Evolutionary conservation across 1,140 invertebrate genomes (phyloP), one percentile per base, ranked within the genome.

Genomic region (Sycophila sp.): DNA sequence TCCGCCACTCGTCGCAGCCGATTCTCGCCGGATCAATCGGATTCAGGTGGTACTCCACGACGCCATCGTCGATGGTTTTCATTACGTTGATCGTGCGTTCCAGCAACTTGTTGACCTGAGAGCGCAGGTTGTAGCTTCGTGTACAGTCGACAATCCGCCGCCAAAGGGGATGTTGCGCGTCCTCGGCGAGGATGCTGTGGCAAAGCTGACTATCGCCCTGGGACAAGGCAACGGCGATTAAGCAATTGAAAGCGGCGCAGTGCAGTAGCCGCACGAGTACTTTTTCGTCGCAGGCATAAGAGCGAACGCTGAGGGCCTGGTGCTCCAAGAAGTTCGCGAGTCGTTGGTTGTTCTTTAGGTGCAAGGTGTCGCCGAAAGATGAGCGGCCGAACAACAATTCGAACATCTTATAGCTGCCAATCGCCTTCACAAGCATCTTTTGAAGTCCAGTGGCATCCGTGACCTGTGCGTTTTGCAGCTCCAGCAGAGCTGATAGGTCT

Each of bases 181-280:
- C 77, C 36, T 86, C 80, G 22, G 67, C 66, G 40, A 85, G 83
- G 3, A 78, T 56, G 1, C 3, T 56, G 24, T 71, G 74, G 7
- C 77, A 17, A 26, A 82, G 83, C 15, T 22, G 10, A 2, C 77
- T 62, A 0, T 81, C 68, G 17, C 77, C 80, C 60, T 84, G 83
- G 22, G 77, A 15, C 1, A 34, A 71, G 32, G 82, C 80, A 2
- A 91, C 77, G 6, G 88, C 81, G 26, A 88, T 80, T 2, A 87
- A 78, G 36, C 88, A 85, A 74, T 90, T 91, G 72, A 89, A 91
- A 3, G 88, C 87, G 2, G 89, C 83, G 76, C 87, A 88, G 22
- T 87, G 83, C n/a, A 86, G 76, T 10, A 81, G 42, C 71, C 86
- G 80, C 32, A 79, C 75, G 0, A 83, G 72, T 68, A 87, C 86